Base-by-base conservation (phyloP, 2,113 vertebrate genomes). In the Nansenia antarctica region DNA sequence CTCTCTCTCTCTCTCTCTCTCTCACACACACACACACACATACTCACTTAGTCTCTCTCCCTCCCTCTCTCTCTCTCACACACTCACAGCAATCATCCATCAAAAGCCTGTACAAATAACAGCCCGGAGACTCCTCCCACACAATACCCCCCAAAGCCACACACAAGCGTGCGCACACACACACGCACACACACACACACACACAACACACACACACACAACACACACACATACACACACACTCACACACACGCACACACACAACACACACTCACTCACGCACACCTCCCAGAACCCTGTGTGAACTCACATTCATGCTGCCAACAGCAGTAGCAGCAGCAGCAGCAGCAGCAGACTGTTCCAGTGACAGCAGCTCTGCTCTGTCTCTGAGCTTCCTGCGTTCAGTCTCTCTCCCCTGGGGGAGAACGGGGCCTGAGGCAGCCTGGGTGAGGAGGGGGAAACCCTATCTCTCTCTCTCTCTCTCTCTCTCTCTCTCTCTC, bases 101-200 rank as follows among this genome's bases (percentile, higher is more conserved):
- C 94, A 93, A 91, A 88, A 87, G 83, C 85, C 90, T 90, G 90
- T 92, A 83, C 89, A 90, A 91, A 92, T 80, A 90, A 90, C 87
- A 82, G 83, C 82, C 81, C 80, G 20, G 77, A 86, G 89, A 85
- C 92, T 91, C 91, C 85, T 83, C 88, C 85, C 81, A 79, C 73
- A 2, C 54, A 67, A 57, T 47, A 49, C 47, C 67, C 72, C 66
- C 47, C 64, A 57, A 29, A 27, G 37, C 70, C 47, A n/a, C n/a
- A n/a, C n/a, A n/a, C n/a, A n/a, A n/a, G n/a, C n/a, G n/a, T n/a
- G n/a, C n/a, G n/a, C n/a, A n/a, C 31, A 34, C 20, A 61, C 39
- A 29, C 69, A 45, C 76, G 31, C 42, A 18, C 63, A 57, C 69
- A 31, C 53, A 18, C 6, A 63, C 68, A 65, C 64, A 70, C 69